Percentiles rank a stretch among this genome's conserved stretches.
Conservation (phyloP, 2,797 vertebrate species). For the Dendrocincla fuliginosa region DNA sequence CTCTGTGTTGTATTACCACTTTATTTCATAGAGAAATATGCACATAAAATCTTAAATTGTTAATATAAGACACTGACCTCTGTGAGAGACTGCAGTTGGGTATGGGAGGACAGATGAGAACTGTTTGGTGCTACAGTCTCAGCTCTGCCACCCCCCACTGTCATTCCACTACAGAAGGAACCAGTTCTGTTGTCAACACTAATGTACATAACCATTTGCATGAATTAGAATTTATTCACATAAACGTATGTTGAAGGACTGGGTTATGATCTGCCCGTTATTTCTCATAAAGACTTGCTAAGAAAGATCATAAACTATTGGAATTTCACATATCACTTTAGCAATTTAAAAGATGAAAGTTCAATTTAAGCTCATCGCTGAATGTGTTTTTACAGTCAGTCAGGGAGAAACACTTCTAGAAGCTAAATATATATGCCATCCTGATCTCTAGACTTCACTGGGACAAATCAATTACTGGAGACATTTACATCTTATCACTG, state of each 20-base stretch:
- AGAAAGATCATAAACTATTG: background rate
- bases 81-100: background rate
- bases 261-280: background rate
- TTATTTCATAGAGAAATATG: background rate
- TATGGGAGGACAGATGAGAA: background rate
- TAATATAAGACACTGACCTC: background rate
- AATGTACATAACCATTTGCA: background rate
- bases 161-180: background rate
- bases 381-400: background rate
- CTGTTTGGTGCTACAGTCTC: background rate
- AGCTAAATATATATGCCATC: background rate
- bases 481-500: background rate
- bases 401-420: background rate
- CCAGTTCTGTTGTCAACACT: fast-evolving
- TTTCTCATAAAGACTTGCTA: background rate
- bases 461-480: background rate
- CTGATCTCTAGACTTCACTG: background rate
- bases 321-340: background rate
- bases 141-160: background rate
- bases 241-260: background rate
- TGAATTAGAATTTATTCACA: background rate
- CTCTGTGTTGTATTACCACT: background rate
- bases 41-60: background rate
- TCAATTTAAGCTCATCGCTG: background rate
- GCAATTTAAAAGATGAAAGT: background rate